Conservation (phyloP, 2,888 invertebrate genomes). For the Hydriomena furcata region DNA sequence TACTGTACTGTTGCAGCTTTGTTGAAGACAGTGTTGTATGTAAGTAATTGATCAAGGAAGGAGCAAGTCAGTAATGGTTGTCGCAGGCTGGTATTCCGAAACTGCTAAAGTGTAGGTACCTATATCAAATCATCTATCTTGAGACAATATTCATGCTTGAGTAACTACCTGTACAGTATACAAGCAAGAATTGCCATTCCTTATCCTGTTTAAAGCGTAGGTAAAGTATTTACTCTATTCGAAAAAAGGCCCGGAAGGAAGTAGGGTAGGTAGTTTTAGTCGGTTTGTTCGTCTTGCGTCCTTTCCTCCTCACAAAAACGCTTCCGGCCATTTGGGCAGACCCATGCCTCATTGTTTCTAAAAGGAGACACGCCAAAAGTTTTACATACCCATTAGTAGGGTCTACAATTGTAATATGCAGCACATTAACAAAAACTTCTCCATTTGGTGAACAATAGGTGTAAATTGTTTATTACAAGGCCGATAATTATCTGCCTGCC, state of each 20-base stretch:
- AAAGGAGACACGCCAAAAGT: constrained; percentile 34
- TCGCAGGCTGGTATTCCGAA: no score
- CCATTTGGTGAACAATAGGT: constrained; percentile 48
- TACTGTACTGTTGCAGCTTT: no score
- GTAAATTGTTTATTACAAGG: constrained; percentile 48
- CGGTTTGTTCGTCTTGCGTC: constrained; percentile 37
- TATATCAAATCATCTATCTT: no score
- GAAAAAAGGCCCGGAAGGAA: constrained; percentile 57
- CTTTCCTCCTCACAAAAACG: constrained; percentile 38
- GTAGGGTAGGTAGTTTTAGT: constrained; percentile 35
- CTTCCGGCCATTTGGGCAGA: constrained; percentile 36
- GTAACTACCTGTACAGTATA: no score
- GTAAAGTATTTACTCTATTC: no score
- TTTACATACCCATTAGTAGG: constrained; percentile 30
- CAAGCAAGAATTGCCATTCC: background rate
- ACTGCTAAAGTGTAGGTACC: no score
- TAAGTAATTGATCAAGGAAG: no score
- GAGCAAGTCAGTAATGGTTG: no score
- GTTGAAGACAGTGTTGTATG: no score
- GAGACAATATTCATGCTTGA: no score
- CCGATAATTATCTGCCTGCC: constrained; percentile 28
- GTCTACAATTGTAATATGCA: constrained; percentile 44
- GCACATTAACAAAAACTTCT: constrained; percentile 44
- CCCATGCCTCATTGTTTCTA: constrained; percentile 37
- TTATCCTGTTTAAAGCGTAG: no score